Evolutionary conservation across 2,888 invertebrate genomes (phyloP), one percentile per base, ranked within the genome.

Genomic region (Rhaphigaster nebulosa): DNA sequence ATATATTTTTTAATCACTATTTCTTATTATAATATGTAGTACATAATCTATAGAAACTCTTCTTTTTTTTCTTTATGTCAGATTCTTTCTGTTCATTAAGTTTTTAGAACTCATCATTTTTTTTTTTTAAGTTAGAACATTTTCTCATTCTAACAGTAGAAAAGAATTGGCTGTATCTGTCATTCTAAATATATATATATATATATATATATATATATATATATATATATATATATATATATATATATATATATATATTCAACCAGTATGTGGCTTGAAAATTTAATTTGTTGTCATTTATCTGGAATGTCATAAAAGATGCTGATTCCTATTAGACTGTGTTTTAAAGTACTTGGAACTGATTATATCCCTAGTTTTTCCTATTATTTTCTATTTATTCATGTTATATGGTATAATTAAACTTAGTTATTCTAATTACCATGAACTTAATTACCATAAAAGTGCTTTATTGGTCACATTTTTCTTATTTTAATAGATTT

Each of bases 141-240:
- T 90, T 29, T 88, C 87, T 91, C 91, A 65, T 76, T 91, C 13
- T 8, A 29, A n/a, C 15, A 18, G 65, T 65, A 34, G 15, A n/a
- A n/a, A 60, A 60, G 54, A 60, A 29, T 26, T 18, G 29, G 13
- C 29, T 65, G 2, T n/a, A 18, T 29, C 12, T 65, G n/a, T 12
- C 13, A 29, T 29, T 65, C 10, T 29, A 12, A 56, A 6, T 56
- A n/a, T n/a, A n/a, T n/a, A n/a, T n/a, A n/a, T n/a, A n/a, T n/a
- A n/a, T n/a, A n/a, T n/a, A n/a, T n/a, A n/a, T n/a, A n/a, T n/a
- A n/a, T n/a, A n/a, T n/a, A n/a, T n/a, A n/a, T n/a, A n/a, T n/a
- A n/a, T n/a, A n/a, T n/a, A n/a, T n/a, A n/a, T n/a, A n/a, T n/a
- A n/a, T n/a, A n/a, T n/a, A n/a, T n/a, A n/a, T n/a, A n/a, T n/a